A percentile compares a stretch with the other conserved stretches of the same genome.
Conservation (phyloP, 92 coral and sea anemone genomes). For the Chrysogorgia sp. region DNA sequence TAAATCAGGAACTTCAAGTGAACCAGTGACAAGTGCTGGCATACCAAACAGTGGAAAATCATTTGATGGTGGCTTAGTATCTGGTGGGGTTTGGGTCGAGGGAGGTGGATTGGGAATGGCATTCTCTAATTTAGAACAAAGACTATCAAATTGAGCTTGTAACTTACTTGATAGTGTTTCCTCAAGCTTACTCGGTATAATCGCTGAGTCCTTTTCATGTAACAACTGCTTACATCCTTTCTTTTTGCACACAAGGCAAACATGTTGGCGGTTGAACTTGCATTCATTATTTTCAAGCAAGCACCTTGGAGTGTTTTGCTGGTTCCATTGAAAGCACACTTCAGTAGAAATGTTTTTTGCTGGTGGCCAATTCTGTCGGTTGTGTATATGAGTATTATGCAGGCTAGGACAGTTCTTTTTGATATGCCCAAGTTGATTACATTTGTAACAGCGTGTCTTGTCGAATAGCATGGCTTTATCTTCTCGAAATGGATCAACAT, state of each 20-base stretch:
- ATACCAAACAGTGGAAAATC: conserved; percentile 25
- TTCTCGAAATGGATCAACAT: conserved; percentile 13
- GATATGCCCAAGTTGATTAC: conserved; percentile 11
- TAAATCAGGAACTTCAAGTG: conserved; percentile 15
- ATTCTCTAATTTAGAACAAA: conserved; percentile 19
- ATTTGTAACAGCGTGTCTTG: conserved; percentile 4
- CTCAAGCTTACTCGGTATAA: conserved; percentile 1
- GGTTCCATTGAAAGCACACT: conserved; percentile 34
- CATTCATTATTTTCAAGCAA: neutral
- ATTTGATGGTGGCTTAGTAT: conserved; percentile 17
- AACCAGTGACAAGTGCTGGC: conserved; percentile 12
- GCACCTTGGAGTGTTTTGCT: neutral
- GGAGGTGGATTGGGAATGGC: conserved; percentile 9
- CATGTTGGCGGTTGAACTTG: conserved; percentile 20
- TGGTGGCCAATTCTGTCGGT: neutral
- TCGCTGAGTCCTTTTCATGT: neutral
- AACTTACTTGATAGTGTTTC: conserved; percentile 28
- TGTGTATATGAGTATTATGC: neutral
- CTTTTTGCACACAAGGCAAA: conserved; percentile 24
- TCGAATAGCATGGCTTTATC: neutral
- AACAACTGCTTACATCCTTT: conserved; percentile 27
- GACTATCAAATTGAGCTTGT: conserved; percentile 31
- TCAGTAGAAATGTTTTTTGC: neutral
- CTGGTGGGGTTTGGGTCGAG: neutral
- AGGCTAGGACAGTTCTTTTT: neutral